Conservation (phyloP, 2,797 vertebrate genomes). For the Acipenser transmontanus region DNA sequence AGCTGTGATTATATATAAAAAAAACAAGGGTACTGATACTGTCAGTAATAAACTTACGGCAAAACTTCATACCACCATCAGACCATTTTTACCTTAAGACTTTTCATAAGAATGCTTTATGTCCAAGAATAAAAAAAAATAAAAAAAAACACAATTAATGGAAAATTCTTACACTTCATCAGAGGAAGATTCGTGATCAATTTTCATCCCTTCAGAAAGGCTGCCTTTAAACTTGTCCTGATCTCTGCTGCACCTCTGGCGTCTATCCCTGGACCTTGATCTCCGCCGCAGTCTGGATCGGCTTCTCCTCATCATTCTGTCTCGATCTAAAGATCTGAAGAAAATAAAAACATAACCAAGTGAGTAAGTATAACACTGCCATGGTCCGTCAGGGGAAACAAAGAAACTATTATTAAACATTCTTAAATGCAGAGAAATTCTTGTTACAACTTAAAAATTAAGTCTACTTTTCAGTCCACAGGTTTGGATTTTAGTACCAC, state of each 20-base stretch:
- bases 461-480: too few relatives aligned
- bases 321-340: slow-evolving; percentile 64
- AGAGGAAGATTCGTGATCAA: slow-evolving; percentile 84
- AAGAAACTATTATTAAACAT: not conserved
- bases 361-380: too few relatives aligned
- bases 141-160: slow-evolving; percentile 21
- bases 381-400: too few relatives aligned
- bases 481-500: too few relatives aligned
- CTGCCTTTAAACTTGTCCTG: slow-evolving; percentile 97
- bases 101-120: not conserved
- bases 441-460: too few relatives aligned
- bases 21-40: not conserved
- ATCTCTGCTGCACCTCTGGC: slow-evolving; percentile 79
- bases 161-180: slow-evolving; percentile 79
- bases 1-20: slow-evolving; percentile 43
- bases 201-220: slow-evolving; percentile 96
- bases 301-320: slow-evolving; percentile 68
- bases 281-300: slow-evolving; percentile 73
- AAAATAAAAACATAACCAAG: not conserved
- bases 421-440: not conserved
- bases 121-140: slow-evolving; percentile 2
- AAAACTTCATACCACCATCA: not conserved
- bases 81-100: not conserved
- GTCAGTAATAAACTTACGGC: not conserved
- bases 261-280: slow-evolving; percentile 80